Percentiles rank a stretch among this genome's conserved stretches.
phyloP scores from a whole-genome alignment of 2,888 invertebrate genomes.

The Mesochorus sp. region DNA sequence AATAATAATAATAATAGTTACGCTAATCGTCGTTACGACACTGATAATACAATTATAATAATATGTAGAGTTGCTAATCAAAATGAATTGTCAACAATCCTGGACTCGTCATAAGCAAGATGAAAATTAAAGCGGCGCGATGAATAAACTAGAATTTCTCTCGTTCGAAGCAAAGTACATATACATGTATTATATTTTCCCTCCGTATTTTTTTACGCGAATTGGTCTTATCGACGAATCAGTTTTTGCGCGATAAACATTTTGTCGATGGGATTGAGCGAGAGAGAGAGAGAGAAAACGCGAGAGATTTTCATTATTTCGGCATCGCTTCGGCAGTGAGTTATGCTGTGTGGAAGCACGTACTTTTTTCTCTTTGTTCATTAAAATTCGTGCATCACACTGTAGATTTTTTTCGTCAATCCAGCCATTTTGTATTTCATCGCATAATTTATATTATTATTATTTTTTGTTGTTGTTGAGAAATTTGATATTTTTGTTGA shows the following conservation, averaged over 20 bases:
- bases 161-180: constrained; percentile 1
- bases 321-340: constrained; percentile 40
- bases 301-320: constrained; percentile 22
- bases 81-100: constrained; percentile 40
- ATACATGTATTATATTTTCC: neutral
- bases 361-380: no score
- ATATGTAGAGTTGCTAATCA: constrained; percentile 61
- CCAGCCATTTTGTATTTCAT: no score
- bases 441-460: no score
- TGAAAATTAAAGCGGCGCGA: constrained; percentile 1
- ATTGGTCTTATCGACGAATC: constrained; percentile 3
- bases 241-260: neutral
- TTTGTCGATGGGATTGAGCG: neutral
- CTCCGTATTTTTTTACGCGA: neutral
- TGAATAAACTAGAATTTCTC: neutral
- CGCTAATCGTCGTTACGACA: constrained; percentile 54
- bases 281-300: neutral
- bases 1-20: constrained; percentile 55
- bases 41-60: constrained; percentile 62
- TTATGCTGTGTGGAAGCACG: constrained; percentile 7
- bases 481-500: no score
- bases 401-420: no score
- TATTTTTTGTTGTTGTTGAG: no score
- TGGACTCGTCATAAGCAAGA: constrained; percentile 32
- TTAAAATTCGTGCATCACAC: no score